phyloP scores from a whole-genome alignment of 1,140 invertebrate genomes.

The Phymorhynchus buccinoides region DNA sequence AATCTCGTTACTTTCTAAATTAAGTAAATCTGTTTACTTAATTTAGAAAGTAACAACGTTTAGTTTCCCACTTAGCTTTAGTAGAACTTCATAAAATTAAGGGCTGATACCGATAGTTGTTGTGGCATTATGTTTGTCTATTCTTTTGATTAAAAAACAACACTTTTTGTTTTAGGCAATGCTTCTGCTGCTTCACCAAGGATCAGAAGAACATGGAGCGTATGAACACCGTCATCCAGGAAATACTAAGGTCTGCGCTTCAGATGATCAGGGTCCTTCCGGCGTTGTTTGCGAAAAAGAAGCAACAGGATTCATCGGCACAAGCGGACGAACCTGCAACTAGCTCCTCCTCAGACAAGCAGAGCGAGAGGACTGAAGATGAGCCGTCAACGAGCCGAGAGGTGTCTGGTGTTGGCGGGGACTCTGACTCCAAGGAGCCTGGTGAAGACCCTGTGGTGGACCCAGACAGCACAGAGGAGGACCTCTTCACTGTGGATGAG shows the following conservation, averaged over 20 bases:
- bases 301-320: constrained; percentile 39
- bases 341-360: constrained; percentile 4
- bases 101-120: too few relatives aligned
- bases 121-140: too few relatives aligned
- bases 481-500: constrained; percentile 82
- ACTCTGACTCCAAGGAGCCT: constrained; percentile 43
- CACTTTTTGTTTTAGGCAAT: constrained; percentile 78
- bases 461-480: constrained; percentile 47
- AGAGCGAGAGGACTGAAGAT: constrained; percentile 38
- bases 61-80: too few relatives aligned
- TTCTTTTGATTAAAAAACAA: too few relatives aligned
- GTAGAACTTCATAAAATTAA: too few relatives aligned
- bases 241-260: constrained; percentile 78
- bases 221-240: constrained; percentile 88
- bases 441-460: constrained; percentile 36
- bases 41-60: too few relatives aligned
- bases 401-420: constrained; percentile 31
- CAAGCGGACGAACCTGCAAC: constrained; percentile 24
- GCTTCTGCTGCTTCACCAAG: constrained; percentile 92
- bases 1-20: too few relatives aligned
- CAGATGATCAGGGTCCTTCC: constrained; percentile 69
- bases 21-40: too few relatives aligned
- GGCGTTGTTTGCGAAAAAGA: constrained; percentile 59
- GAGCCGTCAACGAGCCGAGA: constrained; percentile 36
- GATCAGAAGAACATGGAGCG: constrained; percentile 92